Conservation (phyloP, 2,113 vertebrate genomes). For the Camelus dromedarius region DNA sequence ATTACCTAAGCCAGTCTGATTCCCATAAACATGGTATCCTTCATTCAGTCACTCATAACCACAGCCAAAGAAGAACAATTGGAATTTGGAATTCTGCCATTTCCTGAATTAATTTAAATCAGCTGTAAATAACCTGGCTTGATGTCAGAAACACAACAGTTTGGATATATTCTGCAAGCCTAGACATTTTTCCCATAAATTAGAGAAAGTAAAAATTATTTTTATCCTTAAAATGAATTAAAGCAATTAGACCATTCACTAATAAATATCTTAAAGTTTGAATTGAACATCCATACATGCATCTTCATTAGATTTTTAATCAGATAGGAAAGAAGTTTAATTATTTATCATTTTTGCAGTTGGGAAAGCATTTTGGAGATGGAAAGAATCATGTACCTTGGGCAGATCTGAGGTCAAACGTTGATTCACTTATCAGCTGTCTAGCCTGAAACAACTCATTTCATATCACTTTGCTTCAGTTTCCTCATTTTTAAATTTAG, state of each 20-base stretch:
- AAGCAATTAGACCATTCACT: not conserved
- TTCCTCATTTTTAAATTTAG: conserved; percentile 17
- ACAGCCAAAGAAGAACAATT: not conserved
- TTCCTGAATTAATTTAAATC: conserved; percentile 37
- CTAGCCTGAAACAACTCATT: conserved; percentile 5
- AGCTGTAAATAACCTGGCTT: not conserved
- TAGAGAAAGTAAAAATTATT: not conserved
- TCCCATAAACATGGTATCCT: not conserved
- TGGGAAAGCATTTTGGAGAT: not conserved
- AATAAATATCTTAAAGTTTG: not conserved
- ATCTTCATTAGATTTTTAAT: conserved; percentile 1
- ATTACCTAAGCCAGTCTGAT: not conserved
- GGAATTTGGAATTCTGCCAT: not conserved
- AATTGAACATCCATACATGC: not conserved
- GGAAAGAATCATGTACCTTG: not conserved
- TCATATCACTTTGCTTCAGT: not conserved
- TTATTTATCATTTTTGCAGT: not conserved
- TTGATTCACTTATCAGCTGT: not conserved
- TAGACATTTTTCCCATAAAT: not conserved
- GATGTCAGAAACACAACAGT: not conserved
- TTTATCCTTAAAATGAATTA: conserved; percentile 51
- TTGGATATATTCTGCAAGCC: not conserved
- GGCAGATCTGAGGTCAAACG: not conserved
- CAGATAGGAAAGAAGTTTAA: not conserved
- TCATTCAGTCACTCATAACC: not conserved